phyloP scores from a whole-genome alignment of 2,113 vertebrate species.

The Caracal caracal region DNA sequence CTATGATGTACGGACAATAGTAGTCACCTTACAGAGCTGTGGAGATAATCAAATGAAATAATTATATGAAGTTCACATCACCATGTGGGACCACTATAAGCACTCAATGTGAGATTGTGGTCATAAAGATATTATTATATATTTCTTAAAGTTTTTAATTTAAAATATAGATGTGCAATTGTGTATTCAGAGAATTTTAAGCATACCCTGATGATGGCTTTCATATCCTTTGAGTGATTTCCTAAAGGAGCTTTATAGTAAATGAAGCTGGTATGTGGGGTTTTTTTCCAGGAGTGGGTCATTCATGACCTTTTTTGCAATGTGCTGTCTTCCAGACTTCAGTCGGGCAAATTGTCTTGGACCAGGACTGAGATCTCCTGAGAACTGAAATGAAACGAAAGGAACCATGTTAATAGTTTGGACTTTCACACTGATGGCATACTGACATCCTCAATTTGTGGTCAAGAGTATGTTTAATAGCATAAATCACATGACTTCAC shows the following conservation, averaged over 20 bases:
- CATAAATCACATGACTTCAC: not conserved
- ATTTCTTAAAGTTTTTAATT: not conserved
- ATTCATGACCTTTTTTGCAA: not conserved
- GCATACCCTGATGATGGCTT: not conserved
- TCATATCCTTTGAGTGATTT: not conserved
- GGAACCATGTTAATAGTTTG: not conserved
- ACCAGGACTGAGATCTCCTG: not conserved
- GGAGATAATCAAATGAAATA: not conserved
- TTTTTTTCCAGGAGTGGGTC: not conserved
- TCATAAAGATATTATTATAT: not conserved
- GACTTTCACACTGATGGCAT: not conserved
- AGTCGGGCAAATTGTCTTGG: not conserved
- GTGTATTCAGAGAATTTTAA: not conserved
- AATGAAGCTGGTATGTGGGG: not conserved
- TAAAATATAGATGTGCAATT: not conserved
- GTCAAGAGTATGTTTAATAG: not conserved
- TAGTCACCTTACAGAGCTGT: not conserved
- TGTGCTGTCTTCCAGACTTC: not conserved
- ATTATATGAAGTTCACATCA: not conserved
- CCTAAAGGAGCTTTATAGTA: not conserved
- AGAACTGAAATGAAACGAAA: not conserved
- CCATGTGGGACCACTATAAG: not conserved
- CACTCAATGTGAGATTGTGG: rapidly evolving
- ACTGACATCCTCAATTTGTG: no score
- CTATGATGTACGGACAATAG: not conserved